A percentile compares a stretch with the other conserved stretches of the same genome.
Evolutionary conservation across 2,797 vertebrate genomes (phyloP).

Genomic region (Gobionotothen gibberifrons): DNA sequence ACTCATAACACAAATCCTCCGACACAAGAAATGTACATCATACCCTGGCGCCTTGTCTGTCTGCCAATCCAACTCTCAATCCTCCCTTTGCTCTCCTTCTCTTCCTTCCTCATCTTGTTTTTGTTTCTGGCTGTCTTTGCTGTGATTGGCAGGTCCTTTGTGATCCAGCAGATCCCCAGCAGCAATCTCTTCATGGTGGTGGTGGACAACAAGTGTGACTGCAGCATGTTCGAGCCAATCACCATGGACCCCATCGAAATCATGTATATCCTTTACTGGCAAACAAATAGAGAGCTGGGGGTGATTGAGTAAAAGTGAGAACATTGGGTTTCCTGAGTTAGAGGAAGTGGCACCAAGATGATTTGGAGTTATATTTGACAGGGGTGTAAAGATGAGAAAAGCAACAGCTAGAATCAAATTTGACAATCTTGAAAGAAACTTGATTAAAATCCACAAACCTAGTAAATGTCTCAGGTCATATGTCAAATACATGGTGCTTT

Average conservation of each 20-base stretch:
- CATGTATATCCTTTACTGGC: slow-evolving; percentile 96
- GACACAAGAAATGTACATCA: slow-evolving; percentile 66
- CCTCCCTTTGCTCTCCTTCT: slow-evolving; percentile 7
- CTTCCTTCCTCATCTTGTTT: slow-evolving; percentile 28
- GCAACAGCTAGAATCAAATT: background rate
- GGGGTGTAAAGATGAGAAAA: background rate
- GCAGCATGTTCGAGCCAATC: slow-evolving; percentile 89
- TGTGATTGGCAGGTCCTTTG: slow-evolving; percentile 91
- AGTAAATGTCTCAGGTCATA: background rate
- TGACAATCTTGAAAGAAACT: background rate
- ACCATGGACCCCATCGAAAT: slow-evolving; percentile 98
- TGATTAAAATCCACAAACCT: background rate
- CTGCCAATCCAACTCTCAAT: slow-evolving; percentile 36
- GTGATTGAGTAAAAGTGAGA: background rate
- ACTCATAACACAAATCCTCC: slow-evolving; percentile 56
- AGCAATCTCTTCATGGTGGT: slow-evolving; percentile 99
- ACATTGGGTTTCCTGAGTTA: background rate
- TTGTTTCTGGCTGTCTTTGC: slow-evolving; percentile 38
- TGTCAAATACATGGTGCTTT: background rate
- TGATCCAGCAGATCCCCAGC: slow-evolving; percentile 99
- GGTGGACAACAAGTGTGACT: slow-evolving; percentile 95
- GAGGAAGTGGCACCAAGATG: background rate
- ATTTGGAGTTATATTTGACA: slow-evolving; percentile 9
- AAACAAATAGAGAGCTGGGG: background rate
- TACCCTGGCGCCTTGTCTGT: slow-evolving; percentile 34